phyloP scores from a whole-genome alignment of 2,797 vertebrate species.

The Clarias fuscus region DNA sequence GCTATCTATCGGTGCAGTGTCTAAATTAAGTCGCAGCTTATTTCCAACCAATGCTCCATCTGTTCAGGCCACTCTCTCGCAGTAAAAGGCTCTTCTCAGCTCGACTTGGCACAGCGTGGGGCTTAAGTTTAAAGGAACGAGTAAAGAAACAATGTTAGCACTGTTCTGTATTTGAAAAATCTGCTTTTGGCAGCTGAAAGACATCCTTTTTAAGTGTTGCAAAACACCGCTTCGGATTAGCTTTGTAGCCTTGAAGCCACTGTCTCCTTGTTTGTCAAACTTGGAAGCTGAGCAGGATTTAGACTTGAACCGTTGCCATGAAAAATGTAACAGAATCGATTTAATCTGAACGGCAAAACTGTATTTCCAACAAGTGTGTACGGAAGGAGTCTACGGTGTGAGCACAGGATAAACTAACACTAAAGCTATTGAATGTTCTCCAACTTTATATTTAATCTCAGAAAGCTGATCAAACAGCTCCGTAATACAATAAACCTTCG shows the following conservation, averaged over 20 bases:
- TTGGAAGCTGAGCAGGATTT: neutral
- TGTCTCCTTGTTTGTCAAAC: neutral
- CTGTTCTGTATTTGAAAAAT: conserved; percentile 3
- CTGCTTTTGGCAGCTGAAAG: conserved; percentile 8
- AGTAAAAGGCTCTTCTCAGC: conserved; percentile 30
- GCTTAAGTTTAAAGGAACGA: conserved; percentile 17
- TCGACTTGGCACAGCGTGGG: neutral
- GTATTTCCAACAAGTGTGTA: neutral
- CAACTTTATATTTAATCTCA: neutral
- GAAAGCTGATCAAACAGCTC: neutral
- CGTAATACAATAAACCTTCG: neutral
- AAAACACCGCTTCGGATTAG: neutral
- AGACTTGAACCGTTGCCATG: neutral
- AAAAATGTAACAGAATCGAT: neutral
- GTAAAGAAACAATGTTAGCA: conserved; percentile 12
- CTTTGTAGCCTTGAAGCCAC: neutral
- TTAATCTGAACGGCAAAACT: neutral
- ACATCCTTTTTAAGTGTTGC: conserved; percentile 13
- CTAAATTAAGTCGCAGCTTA: conserved; percentile 35
- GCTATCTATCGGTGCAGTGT: conserved; percentile 44
- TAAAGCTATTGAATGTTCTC: neutral
- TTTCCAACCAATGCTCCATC: conserved; percentile 45
- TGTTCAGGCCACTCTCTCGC: conserved; percentile 27
- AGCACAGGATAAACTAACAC: neutral
- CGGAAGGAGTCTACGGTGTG: neutral